These are phyloP conservation scores for Pempheris klunzingeri DNA, from an alignment of 2,797 vertebrate species.

Conservation along the genomic window DNA sequence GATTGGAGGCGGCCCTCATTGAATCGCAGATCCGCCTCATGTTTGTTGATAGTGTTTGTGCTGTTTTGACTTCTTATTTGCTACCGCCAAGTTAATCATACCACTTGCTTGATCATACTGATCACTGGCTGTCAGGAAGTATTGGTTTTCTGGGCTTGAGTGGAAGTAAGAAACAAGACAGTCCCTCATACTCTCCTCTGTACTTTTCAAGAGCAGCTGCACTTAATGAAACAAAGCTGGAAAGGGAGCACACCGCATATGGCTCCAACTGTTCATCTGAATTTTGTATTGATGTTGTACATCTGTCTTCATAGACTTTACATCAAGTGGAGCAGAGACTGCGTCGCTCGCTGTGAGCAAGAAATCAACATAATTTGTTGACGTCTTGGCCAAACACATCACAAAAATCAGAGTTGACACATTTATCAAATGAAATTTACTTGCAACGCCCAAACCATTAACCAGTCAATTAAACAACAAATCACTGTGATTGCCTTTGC, in stretches of 20 bases:
- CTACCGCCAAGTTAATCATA: constrained; percentile 19
- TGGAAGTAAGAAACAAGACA: constrained; percentile 2
- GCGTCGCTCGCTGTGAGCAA: neutral
- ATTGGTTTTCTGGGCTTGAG: neutral
- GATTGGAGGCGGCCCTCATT: constrained; percentile 44
- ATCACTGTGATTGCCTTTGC: constrained; percentile 22
- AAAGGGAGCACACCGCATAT: neutral
- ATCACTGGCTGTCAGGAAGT: constrained; percentile 1
- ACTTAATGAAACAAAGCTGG: constrained; percentile 8
- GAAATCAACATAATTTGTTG: constrained; percentile 23
- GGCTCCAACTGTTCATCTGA: constrained; percentile 15
- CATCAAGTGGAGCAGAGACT: neutral
- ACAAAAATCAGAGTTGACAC: constrained; percentile 9
- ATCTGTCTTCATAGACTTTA: neutral
- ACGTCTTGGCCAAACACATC: constrained; percentile 11
- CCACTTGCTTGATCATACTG: constrained; percentile 1
- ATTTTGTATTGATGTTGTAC: neutral
- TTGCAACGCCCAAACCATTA: constrained; percentile 7
- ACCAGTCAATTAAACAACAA: constrained; percentile 32
- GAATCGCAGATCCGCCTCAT: constrained; percentile 39
- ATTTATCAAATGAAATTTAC: constrained; percentile 38
- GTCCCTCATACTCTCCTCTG: neutral
- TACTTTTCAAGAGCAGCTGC: constrained; percentile 28
- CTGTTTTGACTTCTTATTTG: constrained; percentile 31
- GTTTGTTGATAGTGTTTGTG: constrained; percentile 39